Conservation (phyloP, 2,797 vertebrate species). For the Pseudopleuronectes americanus region DNA sequence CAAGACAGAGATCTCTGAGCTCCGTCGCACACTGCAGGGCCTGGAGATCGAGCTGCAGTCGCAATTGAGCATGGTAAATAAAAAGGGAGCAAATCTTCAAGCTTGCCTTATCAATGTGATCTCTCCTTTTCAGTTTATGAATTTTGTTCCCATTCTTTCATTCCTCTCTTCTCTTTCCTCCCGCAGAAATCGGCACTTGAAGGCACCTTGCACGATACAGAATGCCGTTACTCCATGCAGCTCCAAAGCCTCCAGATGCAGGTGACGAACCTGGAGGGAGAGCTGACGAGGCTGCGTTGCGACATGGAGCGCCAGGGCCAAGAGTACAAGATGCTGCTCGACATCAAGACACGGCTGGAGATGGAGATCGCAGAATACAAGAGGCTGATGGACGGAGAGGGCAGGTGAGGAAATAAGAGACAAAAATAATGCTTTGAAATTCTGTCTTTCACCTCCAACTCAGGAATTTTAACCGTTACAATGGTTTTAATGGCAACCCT, state of each 20-base stretch:
- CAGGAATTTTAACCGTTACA: not conserved
- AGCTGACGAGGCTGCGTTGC: constrained; percentile 81
- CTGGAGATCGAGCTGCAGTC: constrained; percentile 91
- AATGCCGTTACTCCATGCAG: constrained; percentile 64
- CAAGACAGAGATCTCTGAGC: constrained; percentile 84
- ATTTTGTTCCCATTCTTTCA: not conserved
- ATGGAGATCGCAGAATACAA: constrained; percentile 93
- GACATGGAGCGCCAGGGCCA: constrained; percentile 88
- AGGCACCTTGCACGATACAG: constrained; percentile 74
- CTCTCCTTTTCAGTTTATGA: not conserved
- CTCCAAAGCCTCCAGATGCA: constrained; percentile 79
- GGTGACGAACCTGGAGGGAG: constrained; percentile 85
- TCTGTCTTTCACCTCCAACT: not conserved
- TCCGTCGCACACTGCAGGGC: constrained; percentile 85
- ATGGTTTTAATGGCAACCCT: constrained; percentile 11
- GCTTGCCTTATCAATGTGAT: not conserved
- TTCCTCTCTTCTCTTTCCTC: not conserved
- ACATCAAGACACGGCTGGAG: constrained; percentile 90
- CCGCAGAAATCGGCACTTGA: constrained; percentile 81
- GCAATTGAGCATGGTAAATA: constrained; percentile 87
- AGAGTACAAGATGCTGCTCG: constrained; percentile 89
- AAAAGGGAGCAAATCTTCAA: not conserved
- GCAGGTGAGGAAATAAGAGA: constrained; percentile 41
- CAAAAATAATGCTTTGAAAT: not conserved
- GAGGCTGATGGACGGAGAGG: constrained; percentile 89